Evolutionary conservation across 2,888 invertebrate genomes (phyloP), one percentile per base, ranked within the genome.

Genomic region (Chrysina gloriosa): DNA sequence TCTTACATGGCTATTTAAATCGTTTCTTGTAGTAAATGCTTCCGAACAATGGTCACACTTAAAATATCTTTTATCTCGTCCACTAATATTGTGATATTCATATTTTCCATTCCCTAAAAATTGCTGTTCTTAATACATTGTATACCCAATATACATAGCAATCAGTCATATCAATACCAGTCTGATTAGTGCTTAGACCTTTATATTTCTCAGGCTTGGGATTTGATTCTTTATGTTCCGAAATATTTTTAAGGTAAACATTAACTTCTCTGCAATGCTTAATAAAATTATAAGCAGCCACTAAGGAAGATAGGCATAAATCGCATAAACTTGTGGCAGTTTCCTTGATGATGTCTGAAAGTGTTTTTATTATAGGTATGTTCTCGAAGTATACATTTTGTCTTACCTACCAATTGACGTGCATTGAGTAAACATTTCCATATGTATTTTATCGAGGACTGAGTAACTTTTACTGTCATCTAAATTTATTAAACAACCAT

Each of bases 221-320:
- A 36, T 6, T 5, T 34, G 2, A n/a, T n/a, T 36, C n/a, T 36
- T 36, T 9, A 36, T 4, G 9, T 11, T 3, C 25, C n/a, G 23
- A 6, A 25, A 2, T 31, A 7, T 9, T 16, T 6, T 6, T 19
- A 31, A 52, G 25, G 19, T 52, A 16, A 31, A 16, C 31, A 52
- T 31, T n/a, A 9, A 7, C 19, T 52, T 52, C 31, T 7, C 31
- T 34, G 19, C 52, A 52, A 2, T 16, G 52, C 9, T 52, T 29
- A 19, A 31, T 31, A 52, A 52, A 52, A 31, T 31, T 52, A 9
- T 52, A 52, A 31, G 31, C 29, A n/a, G 29, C 19, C 31, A 31
- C 9, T 25, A 52, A 25, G 7, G 31, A 31, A 31, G 3, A 9
- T 19, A 52, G 14, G 34, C 52, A 52, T 1, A 52, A 31, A 31